Evolutionary conservation across 2,113 vertebrate genomes (phyloP).

Genomic region (Campylomormyrus tamandua): DNA sequence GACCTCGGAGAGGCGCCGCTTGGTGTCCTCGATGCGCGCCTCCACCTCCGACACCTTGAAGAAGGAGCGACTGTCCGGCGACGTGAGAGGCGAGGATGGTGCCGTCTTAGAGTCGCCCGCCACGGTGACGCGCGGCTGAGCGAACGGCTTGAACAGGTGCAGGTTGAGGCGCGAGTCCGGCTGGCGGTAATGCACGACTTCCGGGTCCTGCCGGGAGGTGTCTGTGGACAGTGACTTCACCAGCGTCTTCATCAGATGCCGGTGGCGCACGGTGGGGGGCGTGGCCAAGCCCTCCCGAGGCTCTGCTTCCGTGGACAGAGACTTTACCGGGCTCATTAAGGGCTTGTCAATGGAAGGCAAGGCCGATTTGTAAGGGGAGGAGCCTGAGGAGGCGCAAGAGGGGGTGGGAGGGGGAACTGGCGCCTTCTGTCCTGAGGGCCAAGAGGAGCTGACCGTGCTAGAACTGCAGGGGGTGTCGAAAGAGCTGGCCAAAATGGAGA

Average conservation of each 20-base stretch:
- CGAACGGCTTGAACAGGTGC: constrained; percentile 93
- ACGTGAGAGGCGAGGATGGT: constrained; percentile 87
- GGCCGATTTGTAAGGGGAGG: constrained; percentile 73
- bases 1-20: constrained; percentile 88
- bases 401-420: constrained; percentile 37
- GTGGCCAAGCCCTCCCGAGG: constrained; percentile 68
- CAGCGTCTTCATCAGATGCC: constrained; percentile 93
- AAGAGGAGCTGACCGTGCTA: constrained; percentile 48
- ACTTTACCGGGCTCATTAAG: constrained; percentile 85
- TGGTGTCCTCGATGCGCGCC: constrained; percentile 94
- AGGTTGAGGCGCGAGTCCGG: constrained; percentile 86
- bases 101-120: constrained; percentile 92
- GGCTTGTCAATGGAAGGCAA: constrained; percentile 73
- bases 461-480: constrained; percentile 41
- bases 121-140: constrained; percentile 74
- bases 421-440: constrained; percentile 64
- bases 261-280: constrained; percentile 64
- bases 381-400: constrained; percentile 55
- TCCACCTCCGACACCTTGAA: constrained; percentile 98
- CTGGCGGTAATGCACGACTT: constrained; percentile 62
- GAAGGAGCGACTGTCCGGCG: constrained; percentile 90
- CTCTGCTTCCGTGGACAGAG: constrained; percentile 86
- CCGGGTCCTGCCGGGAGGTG: constrained; percentile 75
- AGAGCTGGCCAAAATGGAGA: constrained; percentile 51
- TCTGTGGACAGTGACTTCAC: constrained; percentile 95